Evolutionary conservation across 35 echinoderm and acorn worm genomes (phyloP).

Genomic region (Ophiothrix spiculata): DNA sequence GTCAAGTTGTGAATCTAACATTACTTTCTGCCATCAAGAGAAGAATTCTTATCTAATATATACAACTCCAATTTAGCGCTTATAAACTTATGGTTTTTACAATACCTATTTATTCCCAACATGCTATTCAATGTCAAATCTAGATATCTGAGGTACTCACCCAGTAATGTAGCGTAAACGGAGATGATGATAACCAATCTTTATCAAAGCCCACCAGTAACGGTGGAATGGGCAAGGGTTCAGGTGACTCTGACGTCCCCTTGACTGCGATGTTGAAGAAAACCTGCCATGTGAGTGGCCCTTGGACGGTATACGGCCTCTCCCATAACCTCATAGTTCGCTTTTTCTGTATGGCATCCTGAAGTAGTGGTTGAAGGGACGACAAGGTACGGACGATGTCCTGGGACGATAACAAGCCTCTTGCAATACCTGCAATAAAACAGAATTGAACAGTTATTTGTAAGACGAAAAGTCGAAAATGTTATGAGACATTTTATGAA

Average conservation of each 20-base stretch:
- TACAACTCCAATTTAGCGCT: too few species aligned
- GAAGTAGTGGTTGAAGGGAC: slow-evolving; percentile 83
- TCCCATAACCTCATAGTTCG: slow-evolving; percentile 97
- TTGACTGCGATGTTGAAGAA: slow-evolving; percentile 92
- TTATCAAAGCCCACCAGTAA: slow-evolving; percentile 93
- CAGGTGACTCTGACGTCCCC: slow-evolving; percentile 86
- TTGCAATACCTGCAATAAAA: slow-evolving; percentile 36
- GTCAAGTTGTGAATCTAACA: too few species aligned
- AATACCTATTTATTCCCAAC: too few species aligned
- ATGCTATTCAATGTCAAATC: too few species aligned
- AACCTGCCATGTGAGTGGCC: slow-evolving; percentile 96
- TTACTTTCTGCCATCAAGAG: too few species aligned
- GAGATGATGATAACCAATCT: slow-evolving; percentile 96
- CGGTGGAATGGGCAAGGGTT: slow-evolving; percentile 91
- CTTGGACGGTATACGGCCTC: slow-evolving; percentile 82
- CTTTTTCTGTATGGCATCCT: slow-evolving; percentile 95
- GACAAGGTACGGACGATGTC: slow-evolving; percentile 81
- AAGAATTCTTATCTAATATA: too few species aligned
- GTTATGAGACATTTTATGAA: too few species aligned
- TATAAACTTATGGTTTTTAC: too few species aligned
- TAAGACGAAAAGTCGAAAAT: too few species aligned
- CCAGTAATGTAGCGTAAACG: slow-evolving; percentile 92
- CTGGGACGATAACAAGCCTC: slow-evolving; percentile 70
- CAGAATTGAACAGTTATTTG: too few species aligned
- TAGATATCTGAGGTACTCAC: slow-evolving; percentile 69